phyloP scores from a whole-genome alignment of 2,113 vertebrate genomes.

The Eolophus roseicapilla region DNA sequence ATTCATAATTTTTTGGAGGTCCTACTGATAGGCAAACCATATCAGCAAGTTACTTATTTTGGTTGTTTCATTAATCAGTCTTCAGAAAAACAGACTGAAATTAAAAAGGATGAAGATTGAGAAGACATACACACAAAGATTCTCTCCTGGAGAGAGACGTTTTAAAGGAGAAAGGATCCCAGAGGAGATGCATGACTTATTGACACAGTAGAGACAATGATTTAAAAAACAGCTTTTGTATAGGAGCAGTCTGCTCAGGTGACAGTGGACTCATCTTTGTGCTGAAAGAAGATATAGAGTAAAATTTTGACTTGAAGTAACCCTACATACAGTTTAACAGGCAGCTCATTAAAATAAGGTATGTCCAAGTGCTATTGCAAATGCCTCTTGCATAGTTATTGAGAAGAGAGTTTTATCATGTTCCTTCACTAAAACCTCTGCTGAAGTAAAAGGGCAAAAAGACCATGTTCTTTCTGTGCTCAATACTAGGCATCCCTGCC shows the following conservation, averaged over 20 bases:
- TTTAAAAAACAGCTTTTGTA: not conserved
- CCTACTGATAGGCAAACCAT: not conserved
- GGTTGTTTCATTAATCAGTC: not conserved
- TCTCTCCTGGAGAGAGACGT: not conserved
- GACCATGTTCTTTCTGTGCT: not conserved
- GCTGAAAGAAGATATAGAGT: not conserved
- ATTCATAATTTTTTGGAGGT: not conserved
- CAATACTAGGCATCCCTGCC: not conserved
- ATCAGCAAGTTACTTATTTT: not conserved
- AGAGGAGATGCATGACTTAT: not conserved
- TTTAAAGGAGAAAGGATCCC: not conserved
- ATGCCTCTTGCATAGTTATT: not conserved
- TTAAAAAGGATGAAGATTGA: not conserved
- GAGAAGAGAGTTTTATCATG: not conserved
- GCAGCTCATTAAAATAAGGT: not conserved
- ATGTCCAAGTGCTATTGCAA: not conserved
- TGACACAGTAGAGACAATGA: not conserved
- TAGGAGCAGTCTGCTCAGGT: not conserved
- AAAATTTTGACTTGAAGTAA: not conserved
- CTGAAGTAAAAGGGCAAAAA: not conserved
- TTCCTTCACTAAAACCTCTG: not conserved
- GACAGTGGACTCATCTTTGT: not conserved
- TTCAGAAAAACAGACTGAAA: not conserved
- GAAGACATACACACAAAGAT: not conserved
- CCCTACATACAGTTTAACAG: not conserved